Evolutionary conservation across 2,113 vertebrate genomes (phyloP).

Genomic region (Chaenogobius annularis): DNA sequence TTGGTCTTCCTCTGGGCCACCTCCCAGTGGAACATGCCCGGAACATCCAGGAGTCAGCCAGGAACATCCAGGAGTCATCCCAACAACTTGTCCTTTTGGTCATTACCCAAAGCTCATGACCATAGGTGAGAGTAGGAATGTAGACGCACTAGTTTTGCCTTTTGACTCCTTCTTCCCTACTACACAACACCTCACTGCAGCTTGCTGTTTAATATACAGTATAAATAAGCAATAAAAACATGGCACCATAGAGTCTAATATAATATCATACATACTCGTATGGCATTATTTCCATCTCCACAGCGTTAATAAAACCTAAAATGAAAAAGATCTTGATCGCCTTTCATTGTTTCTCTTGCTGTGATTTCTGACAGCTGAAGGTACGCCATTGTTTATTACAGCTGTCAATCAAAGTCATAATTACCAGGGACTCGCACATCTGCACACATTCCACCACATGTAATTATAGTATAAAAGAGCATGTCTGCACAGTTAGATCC

Average conservation of each 20-base stretch:
- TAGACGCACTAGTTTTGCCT: no score
- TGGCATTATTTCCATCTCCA: slow-evolving; percentile 21
- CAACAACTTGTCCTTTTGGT: no score
- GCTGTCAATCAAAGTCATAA: slow-evolving; percentile 67
- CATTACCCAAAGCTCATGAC: not conserved
- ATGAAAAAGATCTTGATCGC: slow-evolving; percentile 11
- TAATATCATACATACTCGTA: not conserved
- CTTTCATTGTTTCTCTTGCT: slow-evolving; percentile 10
- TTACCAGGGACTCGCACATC: slow-evolving; percentile 50
- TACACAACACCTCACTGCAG: not conserved
- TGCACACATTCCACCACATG: slow-evolving; percentile 45
- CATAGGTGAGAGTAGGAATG: no score
- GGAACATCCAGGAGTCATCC: no score
- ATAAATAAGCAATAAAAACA: not conserved
- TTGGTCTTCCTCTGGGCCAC: no score
- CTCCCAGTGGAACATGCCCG: no score
- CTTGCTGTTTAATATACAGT: not conserved
- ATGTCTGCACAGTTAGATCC: slow-evolving; percentile 53
- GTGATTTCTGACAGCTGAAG: slow-evolving; percentile 36
- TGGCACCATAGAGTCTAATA: not conserved
- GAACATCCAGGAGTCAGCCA: no score
- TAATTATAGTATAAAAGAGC: slow-evolving; percentile 59
- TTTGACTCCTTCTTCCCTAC: no score
- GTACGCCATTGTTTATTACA: slow-evolving; percentile 60
- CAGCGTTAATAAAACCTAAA: slow-evolving; percentile 20